These are phyloP conservation scores for Corvus hawaiiensis DNA, from an alignment of 2,113 vertebrate species.

Conservation along the genomic window DNA sequence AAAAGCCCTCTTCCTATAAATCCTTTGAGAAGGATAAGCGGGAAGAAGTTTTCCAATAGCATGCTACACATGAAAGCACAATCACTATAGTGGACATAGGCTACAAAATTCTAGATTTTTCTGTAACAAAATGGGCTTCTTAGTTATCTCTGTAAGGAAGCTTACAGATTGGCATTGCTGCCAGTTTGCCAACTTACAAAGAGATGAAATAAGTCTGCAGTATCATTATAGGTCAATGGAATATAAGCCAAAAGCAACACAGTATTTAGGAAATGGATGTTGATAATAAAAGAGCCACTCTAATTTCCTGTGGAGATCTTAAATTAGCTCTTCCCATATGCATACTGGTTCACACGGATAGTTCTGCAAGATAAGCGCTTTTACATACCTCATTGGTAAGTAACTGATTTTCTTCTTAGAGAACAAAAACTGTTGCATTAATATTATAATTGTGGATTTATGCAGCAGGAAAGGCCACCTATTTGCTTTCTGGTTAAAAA, in stretches of 20 bases:
- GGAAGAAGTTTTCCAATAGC: not conserved
- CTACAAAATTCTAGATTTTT: not conserved
- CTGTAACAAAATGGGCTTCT: not conserved
- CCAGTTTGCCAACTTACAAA: not conserved
- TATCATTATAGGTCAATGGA: conserved; percentile 34
- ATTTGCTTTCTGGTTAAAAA: not conserved
- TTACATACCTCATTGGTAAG: not conserved
- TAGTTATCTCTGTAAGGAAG: not conserved
- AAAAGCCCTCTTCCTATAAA: not conserved
- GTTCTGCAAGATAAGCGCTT: conserved; percentile 48
- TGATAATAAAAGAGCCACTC: conserved; percentile 43
- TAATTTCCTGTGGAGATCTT: conserved; percentile 57
- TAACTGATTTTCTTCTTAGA: not conserved
- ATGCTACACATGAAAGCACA: not conserved
- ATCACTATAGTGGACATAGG: not conserved
- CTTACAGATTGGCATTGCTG: not conserved
- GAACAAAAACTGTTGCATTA: conserved; percentile 2
- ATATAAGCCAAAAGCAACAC: conserved; percentile 39
- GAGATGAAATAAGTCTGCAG: not conserved
- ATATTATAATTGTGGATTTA: not conserved
- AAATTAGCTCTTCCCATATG: conserved; percentile 55
- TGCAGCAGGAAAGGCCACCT: not conserved
- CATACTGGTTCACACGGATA: conserved; percentile 41
- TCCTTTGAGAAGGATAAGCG: not conserved
- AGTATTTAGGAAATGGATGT: conserved; percentile 34